Evolutionary conservation across 2,797 vertebrate species (phyloP).

Genomic region (Nyctalus aviator): DNA sequence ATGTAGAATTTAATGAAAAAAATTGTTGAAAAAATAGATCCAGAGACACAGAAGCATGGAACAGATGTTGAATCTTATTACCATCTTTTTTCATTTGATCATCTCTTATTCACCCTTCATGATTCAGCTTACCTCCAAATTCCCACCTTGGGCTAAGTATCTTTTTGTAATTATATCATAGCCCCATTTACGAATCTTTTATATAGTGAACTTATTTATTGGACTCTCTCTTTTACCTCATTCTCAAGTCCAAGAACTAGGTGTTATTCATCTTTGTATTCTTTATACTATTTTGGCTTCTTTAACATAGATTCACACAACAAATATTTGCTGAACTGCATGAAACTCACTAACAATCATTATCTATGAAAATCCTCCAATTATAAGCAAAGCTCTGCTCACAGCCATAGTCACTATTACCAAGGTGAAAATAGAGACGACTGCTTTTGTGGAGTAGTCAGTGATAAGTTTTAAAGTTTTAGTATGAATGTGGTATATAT

Average conservation of each 20-base stretch:
- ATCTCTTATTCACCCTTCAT: background rate
- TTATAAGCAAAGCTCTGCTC: background rate
- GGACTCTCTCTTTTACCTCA: background rate
- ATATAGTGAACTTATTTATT: background rate
- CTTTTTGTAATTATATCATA: background rate
- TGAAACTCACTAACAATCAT: background rate
- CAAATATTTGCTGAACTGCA: background rate
- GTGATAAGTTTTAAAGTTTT: background rate
- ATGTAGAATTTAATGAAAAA: no score
- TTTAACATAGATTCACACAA: background rate
- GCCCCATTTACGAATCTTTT: background rate
- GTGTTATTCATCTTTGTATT: background rate
- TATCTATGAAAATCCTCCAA: background rate
- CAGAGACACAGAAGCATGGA: no score
- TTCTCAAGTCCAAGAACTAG: background rate
- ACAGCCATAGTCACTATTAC: background rate
- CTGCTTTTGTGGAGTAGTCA: background rate
- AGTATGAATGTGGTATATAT: background rate
- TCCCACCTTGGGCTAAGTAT: background rate
- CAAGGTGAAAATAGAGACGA: background rate
- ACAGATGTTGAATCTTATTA: background rate
- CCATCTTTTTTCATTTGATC: conserved; percentile 18
- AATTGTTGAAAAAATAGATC: no score
- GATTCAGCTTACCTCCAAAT: conserved; percentile 4
- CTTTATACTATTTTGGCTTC: background rate